Base-by-base conservation (phyloP, 2,888 invertebrate species). In the Plutella xylostella region DNA sequence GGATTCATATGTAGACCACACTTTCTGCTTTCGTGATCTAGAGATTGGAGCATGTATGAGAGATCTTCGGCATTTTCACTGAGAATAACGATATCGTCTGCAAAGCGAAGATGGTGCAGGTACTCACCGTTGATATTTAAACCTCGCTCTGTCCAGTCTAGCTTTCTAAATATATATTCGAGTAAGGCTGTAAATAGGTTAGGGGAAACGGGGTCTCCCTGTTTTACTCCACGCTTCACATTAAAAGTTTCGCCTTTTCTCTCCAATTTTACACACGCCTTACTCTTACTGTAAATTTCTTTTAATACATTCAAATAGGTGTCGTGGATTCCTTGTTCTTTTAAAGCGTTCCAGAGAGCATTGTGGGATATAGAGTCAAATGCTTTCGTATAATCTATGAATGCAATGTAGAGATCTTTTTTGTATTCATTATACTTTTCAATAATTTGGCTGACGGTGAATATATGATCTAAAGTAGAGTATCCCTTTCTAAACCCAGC, bases 61-160 rank as follows among this genome's bases (percentile, higher is more conserved):
- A 45, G 39, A 5, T 45, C 30, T 7, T 31, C 41, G 11, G 11
- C 28, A 19, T 20, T 41, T 28, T 41, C 28, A 4, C 18, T 11
- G 4, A 28, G 14, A 5, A 31, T 12, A 19, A 45, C 39, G 18
- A 45, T 45, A 14, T 38, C 45, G 17, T 39, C 45, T 12, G 45
- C 45, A 21, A 45, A 39, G 4, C 21, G 17, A 6, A 30, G 35
- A 31, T n/a, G n/a, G 12, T n/a, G 5, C 9, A 31, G 4, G 12
- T 31, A 31, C 12, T 31, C 31, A 11, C 31, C 48, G 41, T 50
- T 39, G 18, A 49, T 48, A 19, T 44, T 48, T 18, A 49, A 30
- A 9, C 51, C 48, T 19, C 34, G n/a, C 9, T 22, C 20, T 4
- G 43, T 43, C 50, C 50, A 50, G 20, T 48, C 12, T 9, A 53